phyloP scores from a whole-genome alignment of 2,113 vertebrate genomes.

The Butorides virescens region DNA sequence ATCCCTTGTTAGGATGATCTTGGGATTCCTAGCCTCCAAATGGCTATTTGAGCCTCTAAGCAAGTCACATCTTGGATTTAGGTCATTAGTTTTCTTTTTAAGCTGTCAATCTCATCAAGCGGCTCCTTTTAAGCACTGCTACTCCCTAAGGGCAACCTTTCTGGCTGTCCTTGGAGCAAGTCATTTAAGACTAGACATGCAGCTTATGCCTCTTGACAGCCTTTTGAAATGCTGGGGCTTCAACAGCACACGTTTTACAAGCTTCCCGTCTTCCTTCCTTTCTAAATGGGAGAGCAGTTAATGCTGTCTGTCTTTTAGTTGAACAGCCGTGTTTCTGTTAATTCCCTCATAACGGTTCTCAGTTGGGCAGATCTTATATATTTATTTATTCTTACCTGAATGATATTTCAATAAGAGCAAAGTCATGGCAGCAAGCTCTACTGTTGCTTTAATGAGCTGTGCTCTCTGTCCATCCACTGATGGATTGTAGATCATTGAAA shows the following conservation, averaged over 20 bases:
- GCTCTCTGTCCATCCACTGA: not conserved
- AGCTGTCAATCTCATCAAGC: slow-evolving; percentile 39
- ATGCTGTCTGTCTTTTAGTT: not conserved
- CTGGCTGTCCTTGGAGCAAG: slow-evolving; percentile 17
- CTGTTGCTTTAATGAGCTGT: slow-evolving; percentile 12
- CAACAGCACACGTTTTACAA: not conserved
- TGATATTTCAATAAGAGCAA: not conserved
- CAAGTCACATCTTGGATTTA: slow-evolving; percentile 8
- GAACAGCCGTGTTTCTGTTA: not conserved
- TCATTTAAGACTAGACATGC: not conserved
- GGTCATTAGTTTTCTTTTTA: slow-evolving; percentile 35
- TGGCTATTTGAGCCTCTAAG: not conserved
- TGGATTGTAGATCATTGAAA: slow-evolving; percentile 39
- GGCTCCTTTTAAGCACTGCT: not conserved
- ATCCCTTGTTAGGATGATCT: not conserved
- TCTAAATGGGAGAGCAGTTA: not conserved
- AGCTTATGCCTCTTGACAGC: not conserved
- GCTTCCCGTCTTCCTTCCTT: not conserved
- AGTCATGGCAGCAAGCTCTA: not conserved
- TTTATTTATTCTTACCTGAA: slow-evolving; percentile 1
- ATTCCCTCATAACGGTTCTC: not conserved
- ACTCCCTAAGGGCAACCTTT: not conserved
- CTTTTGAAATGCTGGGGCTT: not conserved
- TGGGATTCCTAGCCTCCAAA: slow-evolving; percentile 1
- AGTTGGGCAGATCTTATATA: not conserved